Evolutionary conservation across 2,888 invertebrate genomes (phyloP).

Genomic region (Xestia sexstrigata): DNA sequence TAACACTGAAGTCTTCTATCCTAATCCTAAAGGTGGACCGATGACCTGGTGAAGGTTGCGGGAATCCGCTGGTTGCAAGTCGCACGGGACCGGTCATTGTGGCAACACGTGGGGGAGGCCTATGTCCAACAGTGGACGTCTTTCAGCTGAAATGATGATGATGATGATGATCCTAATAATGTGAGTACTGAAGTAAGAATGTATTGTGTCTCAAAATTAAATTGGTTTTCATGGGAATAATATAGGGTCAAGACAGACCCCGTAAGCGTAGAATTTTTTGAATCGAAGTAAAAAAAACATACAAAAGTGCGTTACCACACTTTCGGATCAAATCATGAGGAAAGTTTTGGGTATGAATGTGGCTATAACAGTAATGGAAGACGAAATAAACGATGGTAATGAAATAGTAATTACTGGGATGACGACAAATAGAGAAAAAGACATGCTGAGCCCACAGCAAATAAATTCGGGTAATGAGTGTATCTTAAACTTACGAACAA

Average conservation of each 20-base stretch:
- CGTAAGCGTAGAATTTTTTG: background rate
- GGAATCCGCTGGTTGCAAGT: too few relatives aligned
- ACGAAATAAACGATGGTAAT: background rate
- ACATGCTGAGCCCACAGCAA: background rate
- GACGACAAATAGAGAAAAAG: background rate
- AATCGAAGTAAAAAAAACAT: background rate
- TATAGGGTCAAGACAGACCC: background rate
- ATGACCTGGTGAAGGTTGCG: too few relatives aligned
- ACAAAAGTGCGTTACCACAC: background rate
- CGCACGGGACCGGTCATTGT: too few relatives aligned
- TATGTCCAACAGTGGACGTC: too few relatives aligned
- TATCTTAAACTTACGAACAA: constrained; percentile 14
- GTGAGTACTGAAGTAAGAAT: background rate
- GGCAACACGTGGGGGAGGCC: too few relatives aligned
- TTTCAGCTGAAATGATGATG: too few relatives aligned
- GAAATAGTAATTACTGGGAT: background rate
- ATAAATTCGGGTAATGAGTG: background rate
- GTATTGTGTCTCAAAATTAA: background rate
- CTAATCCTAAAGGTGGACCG: too few relatives aligned
- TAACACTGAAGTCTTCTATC: constrained; percentile 27
- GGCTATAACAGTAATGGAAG: background rate
- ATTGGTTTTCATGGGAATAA: background rate
- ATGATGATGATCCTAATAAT: too few relatives aligned
- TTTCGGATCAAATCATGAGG: background rate
- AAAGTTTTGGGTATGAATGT: background rate